Evolutionary conservation across 2,888 invertebrate species (phyloP), one percentile per base, ranked within the genome.

Genomic region (Zygaena filipendulae): DNA sequence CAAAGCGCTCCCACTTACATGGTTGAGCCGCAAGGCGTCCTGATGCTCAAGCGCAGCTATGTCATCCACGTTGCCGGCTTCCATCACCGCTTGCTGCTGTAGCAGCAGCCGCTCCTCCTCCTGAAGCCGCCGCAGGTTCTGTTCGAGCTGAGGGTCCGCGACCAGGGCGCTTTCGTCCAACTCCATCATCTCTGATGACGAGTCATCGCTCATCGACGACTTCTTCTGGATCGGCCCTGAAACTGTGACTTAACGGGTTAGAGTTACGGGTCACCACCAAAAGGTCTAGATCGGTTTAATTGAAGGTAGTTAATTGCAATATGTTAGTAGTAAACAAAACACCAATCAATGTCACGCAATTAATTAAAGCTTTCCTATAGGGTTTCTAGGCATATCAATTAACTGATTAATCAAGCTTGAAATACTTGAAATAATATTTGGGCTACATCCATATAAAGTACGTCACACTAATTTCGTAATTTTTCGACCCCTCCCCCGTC

Each of bases 141-240:
- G 50, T 43, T 77, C 77, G 45, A 75, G 34, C 20, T 66, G 61
- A 1, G 67, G 53, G 21, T 75, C 75, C 2, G 85, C 82, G 49
- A 88, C 75, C 60, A 89, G 69, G 50, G 91, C 88, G 51, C 90
- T 89, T 74, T 95, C 95, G 58, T 95, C 95, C 66, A 95, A 83
- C 74, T 95, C 95, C 87, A 93, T 91, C 75, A 91, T 89, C 67
- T 95, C 95, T 49, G 95, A 95, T 48, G 92, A 90, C 35, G 90
- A 90, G 36, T 71, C 74, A 47, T 89, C 90, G 75, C 93, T 93
- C 70, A 92, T 87, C 55, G 93, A 85, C 45, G 94, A 92, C 74
- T 92, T 93, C 84, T 92, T 92, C 83, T 88, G 85, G 67, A 92
- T 89, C 80, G 92, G 91, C 72, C 93, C 93, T 90, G 83, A 58